Evolutionary conservation across 2,113 vertebrate genomes (phyloP).

Genomic region (Dipodomys ordii): DNA sequence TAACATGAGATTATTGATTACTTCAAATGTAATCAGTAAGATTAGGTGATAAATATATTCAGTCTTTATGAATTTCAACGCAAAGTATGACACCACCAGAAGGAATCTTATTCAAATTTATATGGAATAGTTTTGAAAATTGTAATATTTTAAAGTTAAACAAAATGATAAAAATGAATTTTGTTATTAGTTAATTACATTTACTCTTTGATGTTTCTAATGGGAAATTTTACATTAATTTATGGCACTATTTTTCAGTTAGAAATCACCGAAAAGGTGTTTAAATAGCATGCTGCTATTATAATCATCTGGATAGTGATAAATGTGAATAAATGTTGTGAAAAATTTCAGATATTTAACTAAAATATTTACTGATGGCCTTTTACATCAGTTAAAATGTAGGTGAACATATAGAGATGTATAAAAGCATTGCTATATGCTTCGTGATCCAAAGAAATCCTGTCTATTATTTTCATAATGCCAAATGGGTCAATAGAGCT

Average conservation of each 20-base stretch:
- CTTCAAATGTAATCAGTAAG: too few species aligned
- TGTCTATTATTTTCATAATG: background rate
- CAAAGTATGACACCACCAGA: too few species aligned
- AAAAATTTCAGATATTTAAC: background rate
- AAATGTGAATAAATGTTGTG: background rate
- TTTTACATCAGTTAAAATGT: background rate
- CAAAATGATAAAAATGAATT: background rate
- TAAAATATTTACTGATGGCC: background rate
- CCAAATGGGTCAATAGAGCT: background rate
- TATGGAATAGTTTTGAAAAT: constrained; percentile 30
- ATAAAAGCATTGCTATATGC: background rate
- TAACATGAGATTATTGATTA: too few species aligned
- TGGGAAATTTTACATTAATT: background rate
- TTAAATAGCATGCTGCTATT: background rate
- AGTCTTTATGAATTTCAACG: too few species aligned
- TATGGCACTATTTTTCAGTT: background rate
- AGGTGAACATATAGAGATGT: background rate
- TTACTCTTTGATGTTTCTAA: background rate
- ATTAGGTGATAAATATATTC: too few species aligned
- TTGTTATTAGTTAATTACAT: background rate
- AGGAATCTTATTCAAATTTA: background rate
- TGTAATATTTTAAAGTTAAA: background rate
- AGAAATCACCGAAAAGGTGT: background rate
- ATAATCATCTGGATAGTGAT: background rate
- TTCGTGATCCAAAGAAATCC: background rate